Conservation (phyloP, 2,113 vertebrate species). For the Scopus umbretta region DNA sequence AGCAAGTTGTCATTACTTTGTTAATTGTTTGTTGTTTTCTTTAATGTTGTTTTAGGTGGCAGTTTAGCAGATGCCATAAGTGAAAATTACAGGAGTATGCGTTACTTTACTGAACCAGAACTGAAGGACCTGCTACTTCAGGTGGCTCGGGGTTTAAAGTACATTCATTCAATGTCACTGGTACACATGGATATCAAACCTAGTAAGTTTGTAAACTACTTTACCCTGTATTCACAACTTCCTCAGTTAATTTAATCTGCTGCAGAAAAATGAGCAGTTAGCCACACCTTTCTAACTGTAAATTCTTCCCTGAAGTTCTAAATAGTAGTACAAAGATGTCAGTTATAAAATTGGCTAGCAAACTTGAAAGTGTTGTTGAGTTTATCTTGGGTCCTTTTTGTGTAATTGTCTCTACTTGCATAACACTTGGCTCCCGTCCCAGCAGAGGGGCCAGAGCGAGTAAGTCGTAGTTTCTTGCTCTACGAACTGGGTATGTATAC, state of each 20-base stretch:
- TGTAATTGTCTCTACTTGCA: not conserved
- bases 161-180: conserved; percentile 94
- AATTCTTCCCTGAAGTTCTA: not conserved
- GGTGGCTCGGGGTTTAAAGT: conserved; percentile 90
- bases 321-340: not conserved
- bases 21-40: not conserved
- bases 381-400: conserved; percentile 49
- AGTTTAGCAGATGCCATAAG: conserved; percentile 91
- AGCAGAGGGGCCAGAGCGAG: not conserved
- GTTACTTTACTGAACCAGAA: conserved; percentile 85
- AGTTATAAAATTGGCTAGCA: conserved; percentile 34
- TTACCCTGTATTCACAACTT: not conserved
- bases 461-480: not conserved
- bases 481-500: not conserved
- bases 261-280: conserved; percentile 21
- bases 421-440: conserved; percentile 41
- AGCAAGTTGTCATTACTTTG: not conserved
- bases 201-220: conserved; percentile 78
- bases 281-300: conserved; percentile 44
- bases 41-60: conserved; percentile 72
- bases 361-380: not conserved
- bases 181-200: conserved; percentile 99
- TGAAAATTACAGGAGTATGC: conserved; percentile 87
- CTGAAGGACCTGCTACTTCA: conserved; percentile 92
- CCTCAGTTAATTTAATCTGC: not conserved